Base-by-base conservation (phyloP, 2,797 vertebrate species). In the Clamator glandarius region DNA sequence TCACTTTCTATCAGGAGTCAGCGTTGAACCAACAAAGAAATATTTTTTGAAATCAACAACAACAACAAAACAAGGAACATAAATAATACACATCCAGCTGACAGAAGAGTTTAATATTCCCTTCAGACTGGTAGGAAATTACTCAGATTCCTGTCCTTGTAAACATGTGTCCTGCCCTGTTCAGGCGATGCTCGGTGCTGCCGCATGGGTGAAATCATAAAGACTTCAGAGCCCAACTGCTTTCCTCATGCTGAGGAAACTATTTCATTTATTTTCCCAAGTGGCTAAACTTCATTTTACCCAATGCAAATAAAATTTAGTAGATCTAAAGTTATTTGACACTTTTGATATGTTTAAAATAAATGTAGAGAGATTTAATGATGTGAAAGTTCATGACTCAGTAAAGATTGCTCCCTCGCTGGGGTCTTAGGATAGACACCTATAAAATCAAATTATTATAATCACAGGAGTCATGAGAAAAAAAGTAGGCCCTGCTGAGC, bases 361-460 rank as follows among this genome's bases (percentile, higher is more conserved):
- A 97, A 97, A 96, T 93, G 96, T 59, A 19, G 92, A 94, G 96
- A 91, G 96, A 96, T 96, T 97, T 97, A 97, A 97, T 87, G 95
- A 97, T 95, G 96, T 96, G 95, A 96, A 97, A 97, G 97, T 97
- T 97, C 96, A 96, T 96, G 97, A 97, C 96, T 97, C 97, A 96
- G 97, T 95, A 92, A 92, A 96, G 96, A 97, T 96, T 81, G 87
- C 95, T 97, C 95, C 96, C 96, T 94, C 50, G 87, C 90, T 83
- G 55, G 84, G 92, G 89, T 96, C 95, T 97, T 86, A 94, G 95
- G 96, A 97, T 95, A 97, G 96, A 97, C 96, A 96, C 92, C 96
- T 95, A 97, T 96, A 97, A 97, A 97, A 97, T 97, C 96, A 97
- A 97, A 97, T 97, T 97, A 97, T 95, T 96, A 93, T 97, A 97